Base-by-base conservation (phyloP, 1,140 invertebrate species). In the Anagrus nilaparvatae region DNA sequence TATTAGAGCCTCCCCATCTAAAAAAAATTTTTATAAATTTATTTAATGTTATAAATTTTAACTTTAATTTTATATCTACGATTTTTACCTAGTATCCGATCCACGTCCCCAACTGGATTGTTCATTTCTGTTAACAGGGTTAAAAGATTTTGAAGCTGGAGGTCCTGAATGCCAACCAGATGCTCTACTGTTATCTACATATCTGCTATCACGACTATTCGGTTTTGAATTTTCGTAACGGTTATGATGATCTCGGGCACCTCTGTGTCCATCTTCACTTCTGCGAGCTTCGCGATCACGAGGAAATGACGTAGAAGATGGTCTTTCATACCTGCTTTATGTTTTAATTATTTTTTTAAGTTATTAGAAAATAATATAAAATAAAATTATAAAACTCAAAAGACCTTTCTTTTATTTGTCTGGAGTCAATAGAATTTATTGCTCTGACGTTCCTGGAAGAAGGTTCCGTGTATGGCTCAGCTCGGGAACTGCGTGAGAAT, bases 101-200 rank as follows among this genome's bases (percentile, higher is more conserved):
- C 61, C 60, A 38, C 65, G 56, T 27, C 57, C 67, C 66, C 66
- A 67, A 30, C 54, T 56, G 1, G 63, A 60, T 27, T 59, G 56
- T 31, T 69, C 65, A 24, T 58, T 62, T 13, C 66, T 59, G 9
- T 55, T 60, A 5, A 65, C 59, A 1, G 66, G 63, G 47, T 69
- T 69, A 38, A 67, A 69, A 2, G 65, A 64, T 50, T 65, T 67
- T 2, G 61, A 52, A 12, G 63, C 63, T 19, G 59, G 59, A 41
- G 61, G 63, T 38, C 63, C 63, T 1, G 63, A 63, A 25, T 69
- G 66, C 66, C 66, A 69, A 40, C 63, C 56, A 14, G 61, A 61
- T 9, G 59, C 52, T 28, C 59, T 57, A 43, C 57, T 67, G 43
- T 58, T 65, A 35, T 67, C 66, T 24, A 60, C 56, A 32, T 67